phyloP scores from a whole-genome alignment of 1,140 invertebrate genomes.

The Zophobas morio region DNA sequence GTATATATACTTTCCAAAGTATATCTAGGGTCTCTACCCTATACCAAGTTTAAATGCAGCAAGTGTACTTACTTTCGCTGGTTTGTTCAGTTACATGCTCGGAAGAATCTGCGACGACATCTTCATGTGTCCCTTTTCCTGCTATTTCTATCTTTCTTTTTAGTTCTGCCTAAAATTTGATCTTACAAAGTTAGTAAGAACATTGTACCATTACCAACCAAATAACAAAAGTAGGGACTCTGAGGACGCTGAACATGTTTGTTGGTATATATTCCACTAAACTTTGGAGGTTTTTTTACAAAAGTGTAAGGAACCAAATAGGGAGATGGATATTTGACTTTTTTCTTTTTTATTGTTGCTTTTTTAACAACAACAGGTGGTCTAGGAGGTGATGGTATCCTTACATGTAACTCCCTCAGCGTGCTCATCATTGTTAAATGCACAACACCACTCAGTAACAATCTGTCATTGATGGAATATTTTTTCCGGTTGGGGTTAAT shows the following conservation, averaged over 20 bases:
- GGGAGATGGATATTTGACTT: conserved; percentile 54
- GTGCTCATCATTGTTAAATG: conserved; percentile 62
- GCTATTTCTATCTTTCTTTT: conserved; percentile 8
- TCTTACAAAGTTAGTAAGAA: neutral
- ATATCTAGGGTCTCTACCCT: too few relatives aligned
- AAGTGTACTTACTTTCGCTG: too few relatives aligned
- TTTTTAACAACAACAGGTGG: neutral
- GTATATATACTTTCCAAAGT: too few relatives aligned
- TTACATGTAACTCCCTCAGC: conserved; percentile 62
- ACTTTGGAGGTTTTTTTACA: conserved; percentile 53
- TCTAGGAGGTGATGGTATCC: conserved; percentile 64
- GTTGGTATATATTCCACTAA: conserved; percentile 59
- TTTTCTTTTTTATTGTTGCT: conserved; percentile 32
- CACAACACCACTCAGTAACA: conserved; percentile 62
- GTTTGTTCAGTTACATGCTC: too few relatives aligned
- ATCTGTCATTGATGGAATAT: conserved; percentile 57
- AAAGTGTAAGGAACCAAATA: conserved; percentile 61
- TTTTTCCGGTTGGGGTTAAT: conserved; percentile 53
- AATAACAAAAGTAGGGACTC: conserved; percentile 64
- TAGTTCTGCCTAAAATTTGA: neutral
- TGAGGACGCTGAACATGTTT: conserved; percentile 60
- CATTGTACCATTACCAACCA: conserved; percentile 37
- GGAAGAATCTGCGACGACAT: too few relatives aligned
- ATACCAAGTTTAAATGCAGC: too few relatives aligned
- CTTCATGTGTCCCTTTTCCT: neutral